A percentile compares a stretch with the other conserved stretches of the same genome.
Conservation (phyloP, 1,140 invertebrate genomes). For the Coenobita brevimanus region DNA sequence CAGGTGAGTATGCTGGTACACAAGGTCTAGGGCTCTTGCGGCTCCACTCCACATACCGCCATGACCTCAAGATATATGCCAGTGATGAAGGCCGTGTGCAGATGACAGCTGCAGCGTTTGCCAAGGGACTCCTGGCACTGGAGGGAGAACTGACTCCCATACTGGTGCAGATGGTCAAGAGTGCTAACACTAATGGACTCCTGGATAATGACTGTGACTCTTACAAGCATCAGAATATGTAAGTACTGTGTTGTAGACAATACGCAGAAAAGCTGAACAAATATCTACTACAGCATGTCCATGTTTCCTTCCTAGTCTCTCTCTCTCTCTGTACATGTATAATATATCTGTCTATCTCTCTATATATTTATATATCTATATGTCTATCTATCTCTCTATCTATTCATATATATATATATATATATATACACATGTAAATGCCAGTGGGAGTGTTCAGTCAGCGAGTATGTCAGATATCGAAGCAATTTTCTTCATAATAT, state of each 20-base stretch:
- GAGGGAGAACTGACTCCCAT: conserved; percentile 99
- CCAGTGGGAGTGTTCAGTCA: too few species aligned
- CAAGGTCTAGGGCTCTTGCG: conserved; percentile 94
- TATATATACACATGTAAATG: too few species aligned
- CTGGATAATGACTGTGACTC: conserved; percentile 96
- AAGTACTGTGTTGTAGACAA: conserved; percentile 7
- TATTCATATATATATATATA: too few species aligned
- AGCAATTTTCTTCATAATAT: too few species aligned
- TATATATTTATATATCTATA: too few species aligned
- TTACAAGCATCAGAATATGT: conserved; percentile 67
- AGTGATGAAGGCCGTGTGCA: conserved; percentile 99
- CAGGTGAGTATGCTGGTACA: conserved; percentile 90
- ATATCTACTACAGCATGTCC: too few species aligned
- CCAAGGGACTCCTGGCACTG: conserved; percentile 96
- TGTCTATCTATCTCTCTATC: too few species aligned
- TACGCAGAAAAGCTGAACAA: background rate
- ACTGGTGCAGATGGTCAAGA: conserved; percentile 99
- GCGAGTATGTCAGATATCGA: too few species aligned
- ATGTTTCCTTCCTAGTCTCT: too few species aligned
- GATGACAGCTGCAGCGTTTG: conserved; percentile 99
- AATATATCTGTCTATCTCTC: too few species aligned
- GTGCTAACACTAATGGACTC: conserved; percentile 97
- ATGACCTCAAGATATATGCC: conserved; percentile 99
- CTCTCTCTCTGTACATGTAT: too few species aligned
- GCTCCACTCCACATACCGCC: conserved; percentile 97